These are phyloP conservation scores for Bufotes viridis DNA, from an alignment of 2,797 vertebrate species.

Conservation along the genomic window DNA sequence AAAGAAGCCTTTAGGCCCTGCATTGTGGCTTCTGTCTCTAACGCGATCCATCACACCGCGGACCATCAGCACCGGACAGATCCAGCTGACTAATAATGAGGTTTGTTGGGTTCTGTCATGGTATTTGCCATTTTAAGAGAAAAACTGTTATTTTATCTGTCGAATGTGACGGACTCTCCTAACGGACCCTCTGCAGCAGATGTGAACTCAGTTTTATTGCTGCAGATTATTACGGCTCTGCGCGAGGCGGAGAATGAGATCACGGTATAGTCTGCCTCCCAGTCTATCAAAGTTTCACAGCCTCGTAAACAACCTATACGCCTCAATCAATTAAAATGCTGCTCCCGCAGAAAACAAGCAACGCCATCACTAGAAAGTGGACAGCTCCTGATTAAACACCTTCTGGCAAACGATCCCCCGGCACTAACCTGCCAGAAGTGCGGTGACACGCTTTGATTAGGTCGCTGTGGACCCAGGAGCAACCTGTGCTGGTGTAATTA, in stretches of 20 bases:
- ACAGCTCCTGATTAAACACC: slow-evolving; percentile 42
- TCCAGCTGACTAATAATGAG: too few species aligned
- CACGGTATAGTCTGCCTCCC: background rate
- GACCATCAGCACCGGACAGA: too few species aligned
- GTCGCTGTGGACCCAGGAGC: background rate
- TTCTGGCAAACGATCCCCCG: background rate
- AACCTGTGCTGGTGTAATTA: slow-evolving; percentile 3
- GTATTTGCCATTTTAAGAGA: too few species aligned
- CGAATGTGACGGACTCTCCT: too few species aligned
- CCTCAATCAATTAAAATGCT: background rate
- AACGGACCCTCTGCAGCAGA: too few species aligned
- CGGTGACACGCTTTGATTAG: slow-evolving; percentile 20
- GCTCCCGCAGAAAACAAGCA: background rate
- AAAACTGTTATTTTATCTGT: too few species aligned
- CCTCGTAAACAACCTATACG: background rate
- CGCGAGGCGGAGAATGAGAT: background rate
- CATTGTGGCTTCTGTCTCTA: too few species aligned
- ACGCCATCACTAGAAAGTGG: background rate
- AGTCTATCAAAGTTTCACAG: slow-evolving; percentile 1
- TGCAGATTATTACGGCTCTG: background rate
- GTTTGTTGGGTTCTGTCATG: too few species aligned
- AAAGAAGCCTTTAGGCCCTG: too few species aligned
- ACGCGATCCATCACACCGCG: too few species aligned
- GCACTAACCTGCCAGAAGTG: slow-evolving; percentile 14
- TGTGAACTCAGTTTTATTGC: background rate